A percentile compares a stretch with the other conserved stretches of the same genome.
These are phyloP conservation scores for Vanessa tameamea DNA, from an alignment of 1,140 invertebrate genomes.

Conservation along the genomic window DNA sequence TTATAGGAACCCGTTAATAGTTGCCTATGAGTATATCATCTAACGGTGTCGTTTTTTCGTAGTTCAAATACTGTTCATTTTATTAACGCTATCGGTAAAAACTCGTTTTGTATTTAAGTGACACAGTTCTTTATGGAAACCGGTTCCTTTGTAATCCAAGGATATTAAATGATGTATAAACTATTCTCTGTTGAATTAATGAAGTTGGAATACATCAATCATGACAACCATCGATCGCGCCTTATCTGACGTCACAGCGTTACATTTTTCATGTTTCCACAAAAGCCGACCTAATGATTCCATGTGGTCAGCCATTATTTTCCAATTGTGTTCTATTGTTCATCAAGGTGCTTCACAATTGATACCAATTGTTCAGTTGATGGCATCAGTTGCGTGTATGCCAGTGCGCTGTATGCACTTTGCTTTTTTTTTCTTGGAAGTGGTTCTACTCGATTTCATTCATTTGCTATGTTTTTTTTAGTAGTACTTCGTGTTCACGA, in stretches of 20 bases:
- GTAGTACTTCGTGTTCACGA: no score
- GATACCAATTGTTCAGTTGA: conserved; percentile 36
- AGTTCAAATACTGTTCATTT: neutral
- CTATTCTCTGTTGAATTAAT: conserved; percentile 2
- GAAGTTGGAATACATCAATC: conserved; percentile 35
- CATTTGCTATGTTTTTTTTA: neutral
- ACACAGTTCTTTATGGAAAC: conserved; percentile 6
- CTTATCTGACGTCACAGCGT: conserved; percentile 54
- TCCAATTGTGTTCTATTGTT: conserved; percentile 53
- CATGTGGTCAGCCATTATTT: conserved; percentile 52
- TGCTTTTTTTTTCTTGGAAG: neutral
- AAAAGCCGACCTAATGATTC: conserved; percentile 45
- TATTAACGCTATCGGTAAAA: conserved; percentile 4
- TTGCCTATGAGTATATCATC: neutral
- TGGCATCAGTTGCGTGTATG: conserved; percentile 29
- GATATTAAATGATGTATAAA: neutral
- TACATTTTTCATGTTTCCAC: conserved; percentile 59
- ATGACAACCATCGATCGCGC: conserved; percentile 49
- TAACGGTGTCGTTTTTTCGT: neutral
- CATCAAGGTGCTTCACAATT: conserved; percentile 39
- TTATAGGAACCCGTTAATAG: neutral
- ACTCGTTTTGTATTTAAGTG: neutral
- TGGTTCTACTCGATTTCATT: neutral
- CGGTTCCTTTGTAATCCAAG: conserved; percentile 7
- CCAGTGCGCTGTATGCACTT: conserved; percentile 6